Base-by-base conservation (phyloP, 37 sponge, comb jelly and placozoan species). In the Tethya wilhelma region DNA sequence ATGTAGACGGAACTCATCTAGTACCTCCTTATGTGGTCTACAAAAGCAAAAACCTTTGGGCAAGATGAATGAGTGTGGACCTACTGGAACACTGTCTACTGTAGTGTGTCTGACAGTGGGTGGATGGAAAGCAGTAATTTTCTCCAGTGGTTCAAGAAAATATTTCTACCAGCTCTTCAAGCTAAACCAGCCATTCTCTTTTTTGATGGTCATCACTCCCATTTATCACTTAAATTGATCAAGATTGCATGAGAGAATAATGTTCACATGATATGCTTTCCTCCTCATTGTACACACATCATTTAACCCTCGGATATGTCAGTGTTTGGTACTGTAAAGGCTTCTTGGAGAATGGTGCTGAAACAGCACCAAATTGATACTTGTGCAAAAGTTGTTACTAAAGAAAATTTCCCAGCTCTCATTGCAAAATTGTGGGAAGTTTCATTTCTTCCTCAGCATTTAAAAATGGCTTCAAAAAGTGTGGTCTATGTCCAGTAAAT, bases 91-190 rank as follows among this genome's bases (percentile, higher is more conserved):
- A 34, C 20, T 71, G 55, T 89, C 78, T n/a, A n/a, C n/a, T n/a
- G n/a, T 57, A 37, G 59, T 39, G 67, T 77, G 2, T 59, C 71
- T 53, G 73, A 78, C 34, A 79, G 79, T 73, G 79, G 89, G 14
- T 89, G 89, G 89, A 83, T 89, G 84, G 89, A 89, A 38, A 34
- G 36, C 1, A 68, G 34, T 1, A 82, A 82, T 49, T 88, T n/a
- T n/a, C n/a, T n/a, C n/a, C n/a, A n/a, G n/a, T n/a, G n/a, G n/a
- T n/a, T n/a, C 77, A 38, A 31, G 71, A 3, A 23, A 43, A 19
- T 88, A 83, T 82, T 81, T 88, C 30, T 12, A 57, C 33, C 78
- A 88, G 39, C 0, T 71, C 28, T 82, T 89, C 37, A n/a, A 42
- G 82, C 20, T 79, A 68, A 28, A 66, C 79, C 36, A 79, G 71